Evolutionary conservation across 2,113 vertebrate genomes (phyloP), one percentile per base, ranked within the genome.

Genomic region (Chascanopsetta lugubris): DNA sequence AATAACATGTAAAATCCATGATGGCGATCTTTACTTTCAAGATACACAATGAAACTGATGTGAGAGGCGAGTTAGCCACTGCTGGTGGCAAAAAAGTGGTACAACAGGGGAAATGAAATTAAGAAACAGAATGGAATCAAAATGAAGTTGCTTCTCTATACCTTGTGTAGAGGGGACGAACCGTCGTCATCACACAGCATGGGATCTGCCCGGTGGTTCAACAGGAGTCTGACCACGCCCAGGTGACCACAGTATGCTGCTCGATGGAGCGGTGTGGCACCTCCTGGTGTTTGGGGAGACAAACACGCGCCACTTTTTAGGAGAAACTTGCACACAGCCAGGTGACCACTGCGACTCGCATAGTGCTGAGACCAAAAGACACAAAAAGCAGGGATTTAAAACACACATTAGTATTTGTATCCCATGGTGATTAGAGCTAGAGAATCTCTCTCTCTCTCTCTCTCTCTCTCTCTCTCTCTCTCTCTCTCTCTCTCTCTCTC

Each of bases 231-330:
- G 0, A 92, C 92, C 0, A 97, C 85, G 1, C 85, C 79, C 0
- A 89, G 47, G 51, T 95, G 96, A 1, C 96, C 96, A 0, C 96
- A 94, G 92, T 94, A 97, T 56, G 95, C 90, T 4, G 96, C 91
- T 0, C 96, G 91, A 79, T 97, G 97, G 26, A 98, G 90, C 0
- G 96, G 93, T 0, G 96, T 97, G 79, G 94, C 94, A 0, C 95
- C 95, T 0, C 95, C 96, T 0, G 85, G 92, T 0, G 96, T 98
- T 69, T 92, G 94, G 11, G 93, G 91, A 56, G 85, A 87, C 3
- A 80, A 74, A 75, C 90, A 91, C 3, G 83, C 88, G 11, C 86
- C 85, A 1, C 42, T 77, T 59, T 85, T 76, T 1, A 91, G 85
- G 8, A 91, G 87, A 43, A 87, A 84, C 27, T 45, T 69, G 71